A percentile compares a stretch with the other conserved stretches of the same genome.
These are phyloP conservation scores for Podocnemis expansa DNA, from an alignment of 2,113 vertebrate genomes.

Conservation along the genomic window DNA sequence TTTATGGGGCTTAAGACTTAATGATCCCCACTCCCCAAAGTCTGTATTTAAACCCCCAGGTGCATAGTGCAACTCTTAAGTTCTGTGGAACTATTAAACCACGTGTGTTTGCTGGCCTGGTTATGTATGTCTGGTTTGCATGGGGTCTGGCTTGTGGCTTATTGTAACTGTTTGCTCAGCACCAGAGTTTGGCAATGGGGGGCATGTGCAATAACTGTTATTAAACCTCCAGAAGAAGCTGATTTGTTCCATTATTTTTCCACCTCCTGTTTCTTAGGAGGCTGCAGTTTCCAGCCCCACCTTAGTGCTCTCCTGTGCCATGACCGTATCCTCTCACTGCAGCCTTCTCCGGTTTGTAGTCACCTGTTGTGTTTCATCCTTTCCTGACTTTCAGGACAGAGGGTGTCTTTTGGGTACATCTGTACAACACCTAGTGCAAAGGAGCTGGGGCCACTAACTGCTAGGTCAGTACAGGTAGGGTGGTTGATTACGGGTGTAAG, in stretches of 20 bases:
- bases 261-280: neutral
- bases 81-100: neutral
- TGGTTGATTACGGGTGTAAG: neutral
- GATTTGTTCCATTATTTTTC: neutral
- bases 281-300: neutral
- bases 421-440: neutral
- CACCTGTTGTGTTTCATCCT: neutral
- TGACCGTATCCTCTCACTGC: neutral
- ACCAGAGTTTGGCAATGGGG: neutral
- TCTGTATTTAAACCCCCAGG: too few species aligned
- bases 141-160: neutral
- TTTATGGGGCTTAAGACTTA: neutral
- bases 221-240: neutral
- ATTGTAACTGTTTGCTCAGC: neutral
- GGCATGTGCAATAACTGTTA: neutral
- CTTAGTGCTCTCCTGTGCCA: neutral
- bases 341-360: neutral
- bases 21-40: too few species aligned
- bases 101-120: neutral
- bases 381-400: neutral
- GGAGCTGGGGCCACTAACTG: neutral
- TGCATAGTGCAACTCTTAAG: too few species aligned
- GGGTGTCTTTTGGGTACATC: neutral
- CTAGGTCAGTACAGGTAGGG: neutral
- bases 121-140: neutral